phyloP scores from a whole-genome alignment of 2,797 vertebrate species.

The Falco cherrug region DNA sequence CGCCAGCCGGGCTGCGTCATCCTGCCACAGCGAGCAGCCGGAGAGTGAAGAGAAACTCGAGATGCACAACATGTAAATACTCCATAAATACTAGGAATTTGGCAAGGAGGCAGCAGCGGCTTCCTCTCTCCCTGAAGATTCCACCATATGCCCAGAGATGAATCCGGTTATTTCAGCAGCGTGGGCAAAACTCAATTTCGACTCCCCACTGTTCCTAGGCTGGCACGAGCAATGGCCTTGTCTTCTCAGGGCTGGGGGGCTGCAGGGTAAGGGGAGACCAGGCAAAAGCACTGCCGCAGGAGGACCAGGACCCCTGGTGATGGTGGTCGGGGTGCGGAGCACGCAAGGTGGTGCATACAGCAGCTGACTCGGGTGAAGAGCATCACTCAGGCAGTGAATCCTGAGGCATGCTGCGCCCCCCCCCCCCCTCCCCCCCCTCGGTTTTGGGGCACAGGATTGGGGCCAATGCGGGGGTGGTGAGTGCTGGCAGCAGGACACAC shows the following conservation, averaged over 20 bases:
- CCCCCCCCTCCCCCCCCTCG: fast-evolving
- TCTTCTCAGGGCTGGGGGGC: fast-evolving
- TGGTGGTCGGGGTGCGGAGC: not conserved
- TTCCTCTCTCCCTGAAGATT: constrained; percentile 62
- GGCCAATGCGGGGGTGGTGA: fast-evolving
- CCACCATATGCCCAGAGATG: constrained; percentile 40
- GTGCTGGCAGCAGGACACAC: fast-evolving
- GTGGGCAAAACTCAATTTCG: not conserved
- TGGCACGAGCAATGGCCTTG: not conserved
- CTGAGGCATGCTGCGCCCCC: fast-evolving
- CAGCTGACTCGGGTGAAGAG: not conserved
- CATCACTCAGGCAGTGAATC: not conserved
- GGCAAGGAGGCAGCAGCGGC: constrained; percentile 47
- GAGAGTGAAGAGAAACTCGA: not conserved
- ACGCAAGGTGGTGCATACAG: not conserved
- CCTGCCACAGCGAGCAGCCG: constrained; percentile 2
- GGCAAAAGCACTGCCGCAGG: not conserved
- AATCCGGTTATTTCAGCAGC: constrained; percentile 32
- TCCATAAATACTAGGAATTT: constrained; percentile 51
- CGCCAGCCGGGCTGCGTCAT: not conserved
- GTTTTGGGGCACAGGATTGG: not conserved
- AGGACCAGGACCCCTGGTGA: not conserved
- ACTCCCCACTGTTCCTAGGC: not conserved
- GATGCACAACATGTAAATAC: constrained; percentile 51
- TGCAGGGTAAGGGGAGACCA: not conserved